A percentile compares a stretch with the other conserved stretches of the same genome.
These are phyloP conservation scores for Columba guinea DNA, from an alignment of 2,797 vertebrate species.

Conservation along the genomic window DNA sequence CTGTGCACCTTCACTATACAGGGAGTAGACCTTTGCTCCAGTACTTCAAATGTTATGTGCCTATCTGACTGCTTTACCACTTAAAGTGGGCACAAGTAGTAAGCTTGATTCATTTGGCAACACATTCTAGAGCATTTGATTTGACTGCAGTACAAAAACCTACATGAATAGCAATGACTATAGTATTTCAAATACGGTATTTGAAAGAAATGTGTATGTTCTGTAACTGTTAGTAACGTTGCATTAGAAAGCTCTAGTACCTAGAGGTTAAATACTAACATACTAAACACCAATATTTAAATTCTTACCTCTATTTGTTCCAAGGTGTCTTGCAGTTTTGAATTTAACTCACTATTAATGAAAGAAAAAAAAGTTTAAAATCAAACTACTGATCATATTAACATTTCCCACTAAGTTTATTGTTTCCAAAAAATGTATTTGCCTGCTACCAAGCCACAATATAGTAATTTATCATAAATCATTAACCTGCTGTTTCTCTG, in stretches of 20 bases:
- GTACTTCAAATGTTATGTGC: background rate
- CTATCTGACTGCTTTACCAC: background rate
- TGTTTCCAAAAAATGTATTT: background rate
- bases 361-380: background rate
- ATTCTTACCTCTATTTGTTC: constrained; percentile 96
- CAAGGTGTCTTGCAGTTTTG: constrained; percentile 96
- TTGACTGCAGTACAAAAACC: background rate
- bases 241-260: background rate
- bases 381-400: background rate
- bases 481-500: background rate
- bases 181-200: background rate
- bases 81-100: background rate
- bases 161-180: background rate
- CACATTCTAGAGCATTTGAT: background rate
- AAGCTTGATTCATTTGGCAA: background rate
- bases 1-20: background rate
- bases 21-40: background rate
- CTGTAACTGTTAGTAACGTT: background rate
- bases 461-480: background rate
- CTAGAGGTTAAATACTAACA: background rate
- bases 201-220: background rate
- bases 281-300: background rate
- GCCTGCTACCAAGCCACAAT: background rate
- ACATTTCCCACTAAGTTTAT: background rate
- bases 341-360: constrained; percentile 90